A percentile compares a stretch with the other conserved stretches of the same genome.
These are phyloP conservation scores for Ageneiosus marmoratus DNA, from an alignment of 2,113 vertebrate species.

Conservation along the genomic window DNA sequence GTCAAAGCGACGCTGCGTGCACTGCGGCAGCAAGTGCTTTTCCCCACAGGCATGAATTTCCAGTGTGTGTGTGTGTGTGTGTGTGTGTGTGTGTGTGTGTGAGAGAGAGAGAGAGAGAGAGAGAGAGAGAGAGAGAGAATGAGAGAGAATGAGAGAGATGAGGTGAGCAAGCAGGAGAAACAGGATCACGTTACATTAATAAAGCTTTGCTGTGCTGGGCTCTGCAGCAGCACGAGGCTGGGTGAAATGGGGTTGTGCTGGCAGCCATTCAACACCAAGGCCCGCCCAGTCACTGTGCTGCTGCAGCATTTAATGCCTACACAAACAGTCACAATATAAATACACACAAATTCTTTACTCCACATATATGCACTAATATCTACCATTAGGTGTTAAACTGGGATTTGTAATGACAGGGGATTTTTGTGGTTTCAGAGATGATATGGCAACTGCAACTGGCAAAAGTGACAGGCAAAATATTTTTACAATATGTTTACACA, in stretches of 20 bases:
- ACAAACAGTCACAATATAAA: constrained; percentile 47
- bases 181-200: constrained; percentile 68
- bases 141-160: constrained; percentile 5
- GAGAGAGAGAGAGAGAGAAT: constrained; percentile 1
- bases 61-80: constrained; percentile 20
- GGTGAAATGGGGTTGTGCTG: constrained; percentile 55
- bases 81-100: constrained; percentile 17
- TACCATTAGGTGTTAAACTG: neutral
- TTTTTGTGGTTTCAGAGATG: too few relatives aligned
- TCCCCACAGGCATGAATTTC: constrained; percentile 20
- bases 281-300: constrained; percentile 46
- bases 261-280: constrained; percentile 40
- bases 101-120: constrained; percentile 15
- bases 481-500: too few relatives aligned
- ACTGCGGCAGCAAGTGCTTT: constrained; percentile 32
- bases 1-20: constrained; percentile 28
- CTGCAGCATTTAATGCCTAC: constrained; percentile 49
- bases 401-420: too few relatives aligned
- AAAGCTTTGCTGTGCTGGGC: constrained; percentile 55
- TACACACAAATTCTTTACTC: constrained; percentile 26
- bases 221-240: constrained; percentile 45
- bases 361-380: constrained; percentile 30
- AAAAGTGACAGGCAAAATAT: too few relatives aligned
- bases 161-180: constrained; percentile 22
- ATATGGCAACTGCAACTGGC: too few relatives aligned